Conservation (phyloP, 2,888 invertebrate species). For the Mythimna impura region DNA sequence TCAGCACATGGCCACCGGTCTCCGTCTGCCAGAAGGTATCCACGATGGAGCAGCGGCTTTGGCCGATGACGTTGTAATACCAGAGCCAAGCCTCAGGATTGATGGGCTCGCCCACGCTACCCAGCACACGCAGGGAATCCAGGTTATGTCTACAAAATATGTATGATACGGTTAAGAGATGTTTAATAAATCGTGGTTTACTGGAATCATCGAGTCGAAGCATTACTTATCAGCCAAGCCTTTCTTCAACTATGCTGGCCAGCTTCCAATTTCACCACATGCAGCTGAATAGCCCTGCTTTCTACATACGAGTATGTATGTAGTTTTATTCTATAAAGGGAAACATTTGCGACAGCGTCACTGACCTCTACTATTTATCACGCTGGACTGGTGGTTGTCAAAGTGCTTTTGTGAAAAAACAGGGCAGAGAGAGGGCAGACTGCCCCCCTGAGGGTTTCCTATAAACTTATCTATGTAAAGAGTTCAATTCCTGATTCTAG, state of each 20-base stretch:
- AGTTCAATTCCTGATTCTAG: no score
- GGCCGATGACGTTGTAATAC: conserved; percentile 96
- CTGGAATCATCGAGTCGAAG: neutral
- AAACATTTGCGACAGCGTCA: neutral
- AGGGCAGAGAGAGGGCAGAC: no score
- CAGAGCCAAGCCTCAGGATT: conserved; percentile 99
- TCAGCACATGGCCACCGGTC: conserved; percentile 99
- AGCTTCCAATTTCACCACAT: neutral
- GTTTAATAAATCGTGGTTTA: conserved; percentile 1
- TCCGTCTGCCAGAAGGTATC: conserved; percentile 99
- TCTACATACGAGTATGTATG: neutral
- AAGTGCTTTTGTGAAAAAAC: no score
- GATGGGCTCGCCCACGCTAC: conserved; percentile 99
- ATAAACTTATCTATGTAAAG: no score
- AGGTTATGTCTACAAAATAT: conserved; percentile 90
- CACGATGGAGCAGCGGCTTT: conserved; percentile 96
- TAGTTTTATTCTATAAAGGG: neutral
- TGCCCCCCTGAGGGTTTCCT: no score
- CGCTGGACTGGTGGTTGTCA: no score
- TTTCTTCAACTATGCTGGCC: neutral
- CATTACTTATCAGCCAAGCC: neutral
- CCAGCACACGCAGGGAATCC: conserved; percentile 94
- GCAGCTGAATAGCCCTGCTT: neutral
- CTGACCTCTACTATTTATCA: no score
- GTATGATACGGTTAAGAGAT: neutral